Base-by-base conservation (phyloP, 2,797 vertebrate species). In the Crossoptilon crossoptilon region DNA sequence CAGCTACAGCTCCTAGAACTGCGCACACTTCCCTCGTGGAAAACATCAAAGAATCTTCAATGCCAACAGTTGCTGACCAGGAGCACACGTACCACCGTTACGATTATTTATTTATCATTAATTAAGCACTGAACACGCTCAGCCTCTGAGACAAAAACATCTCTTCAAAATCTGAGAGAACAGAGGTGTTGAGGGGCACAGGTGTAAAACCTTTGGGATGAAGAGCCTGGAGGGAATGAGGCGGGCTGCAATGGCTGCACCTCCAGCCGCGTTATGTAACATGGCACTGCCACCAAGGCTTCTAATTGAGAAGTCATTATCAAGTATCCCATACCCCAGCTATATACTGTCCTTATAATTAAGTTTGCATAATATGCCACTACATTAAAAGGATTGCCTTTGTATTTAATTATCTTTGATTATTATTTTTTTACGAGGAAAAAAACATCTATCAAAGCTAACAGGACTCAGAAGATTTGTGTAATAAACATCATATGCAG, bases 401-500 rank as follows among this genome's bases (percentile, higher is more conserved):
- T 91, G 82, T 94, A 96, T 95, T 94, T 95, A 96, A 95, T 93
- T 41, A 91, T 95, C 94, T 95, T 94, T 91, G 95, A 76, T 97
- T 95, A 91, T 68, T 96, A 90, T 84, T 96, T 95, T 90, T 31
- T 27, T 27, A 82, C 94, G 69, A 94, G 58, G 66, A n/a, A 88
- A 21, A 75, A 94, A 96, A 96, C 69, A 94, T 86, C 58, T 94
- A 97, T 97, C 97, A 97, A 98, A 97, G 96, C 96, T 97, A 97
- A 97, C 88, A 97, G 97, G 96, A 87, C 97, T 97, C 97, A 95
- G 94, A 97, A 97, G 98, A 96, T 91, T 97, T 96, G 85, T 95
- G 94, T 95, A 97, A 96, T 97, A 97, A 97, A 97, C 96, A 97
- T 93, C 95, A 78, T 97, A 97, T 97, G 97, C 97, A 98, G 96